Evolutionary conservation across 1,140 invertebrate species (phyloP), one percentile per base, ranked within the genome.

Genomic region (Macrobrachium nipponense): DNA sequence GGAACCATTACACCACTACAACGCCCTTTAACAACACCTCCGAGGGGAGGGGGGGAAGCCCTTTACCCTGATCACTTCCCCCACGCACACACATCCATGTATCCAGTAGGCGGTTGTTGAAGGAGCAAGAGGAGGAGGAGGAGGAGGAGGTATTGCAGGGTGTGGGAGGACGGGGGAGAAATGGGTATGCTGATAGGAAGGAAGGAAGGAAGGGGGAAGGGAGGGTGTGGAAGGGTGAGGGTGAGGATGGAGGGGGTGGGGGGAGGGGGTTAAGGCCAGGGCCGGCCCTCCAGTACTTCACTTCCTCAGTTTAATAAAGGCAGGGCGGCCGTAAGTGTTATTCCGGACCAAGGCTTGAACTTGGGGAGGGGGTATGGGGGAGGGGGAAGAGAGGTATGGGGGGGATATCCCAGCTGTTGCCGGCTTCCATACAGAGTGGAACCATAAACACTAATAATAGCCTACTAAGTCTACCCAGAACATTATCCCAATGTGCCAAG

Each of bases 401-500:
- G 27, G 27, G 27, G 83, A 80, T 86, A 36, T 36, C 27, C 70
- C 84, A 86, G 77, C 77, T 86, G 84, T 64, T 80, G 77, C 77
- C 43, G 77, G 10, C 84, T 80, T 66, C 84, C 84, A 86, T 86
- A 86, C 84, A 86, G 77, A 86, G 84, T 86, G 84, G 66, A 80
- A 58, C 84, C 84, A 86, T 86, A 86, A 86, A 86, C 84, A 86
- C 44, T 86, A 86, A 86, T 86, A 86, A 86, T 86, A 78, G 84
- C 84, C 77, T 80, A 86, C 84, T 86, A 86, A 86, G 84, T 86
- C 80, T 86, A 86, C 84, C 80, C 84, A 86, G 84, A 86, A 80
- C 84, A 86, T 86, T 86, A 86, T 86, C 84, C 84, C 75, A 86
- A 86, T 86, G 84, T 86, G 84, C 84, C 84, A 86, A 86, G 84